A percentile compares a stretch with the other conserved stretches of the same genome.
Evolutionary conservation across 2,797 vertebrate genomes (phyloP).

Genomic region (Anas georgica): DNA sequence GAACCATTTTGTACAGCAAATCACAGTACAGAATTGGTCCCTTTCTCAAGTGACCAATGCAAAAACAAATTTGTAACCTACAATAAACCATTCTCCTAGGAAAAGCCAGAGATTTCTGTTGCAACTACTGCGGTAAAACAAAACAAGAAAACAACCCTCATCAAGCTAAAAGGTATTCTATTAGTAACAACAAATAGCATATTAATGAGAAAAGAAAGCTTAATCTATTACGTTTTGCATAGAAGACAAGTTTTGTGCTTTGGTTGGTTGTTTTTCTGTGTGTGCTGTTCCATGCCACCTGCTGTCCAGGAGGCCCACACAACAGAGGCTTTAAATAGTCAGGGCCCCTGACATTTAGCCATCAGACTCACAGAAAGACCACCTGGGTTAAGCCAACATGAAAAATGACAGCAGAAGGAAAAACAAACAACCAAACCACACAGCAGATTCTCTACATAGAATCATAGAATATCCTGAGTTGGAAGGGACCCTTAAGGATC

Average conservation of each 20-base stretch:
- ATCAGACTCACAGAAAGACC: not conserved
- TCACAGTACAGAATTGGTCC: not conserved
- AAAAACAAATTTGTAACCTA: not conserved
- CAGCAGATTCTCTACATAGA: not conserved
- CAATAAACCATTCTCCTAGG: not conserved
- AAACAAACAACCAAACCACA: rapidly evolving
- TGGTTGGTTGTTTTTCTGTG: too few species aligned
- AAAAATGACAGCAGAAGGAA: not conserved
- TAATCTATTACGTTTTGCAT: not conserved
- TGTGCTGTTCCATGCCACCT: not conserved
- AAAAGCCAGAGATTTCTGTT: not conserved
- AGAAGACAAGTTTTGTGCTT: not conserved
- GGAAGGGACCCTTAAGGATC: too few species aligned
- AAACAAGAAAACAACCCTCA: not conserved
- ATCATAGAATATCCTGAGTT: too few species aligned
- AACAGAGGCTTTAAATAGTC: not conserved
- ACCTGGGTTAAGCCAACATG: not conserved
- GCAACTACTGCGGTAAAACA: not conserved
- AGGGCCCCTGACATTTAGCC: not conserved
- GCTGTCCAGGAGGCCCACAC: not conserved
- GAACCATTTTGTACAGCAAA: not conserved
- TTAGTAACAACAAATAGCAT: not conserved
- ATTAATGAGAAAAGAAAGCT: not conserved
- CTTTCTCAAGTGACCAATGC: not conserved
- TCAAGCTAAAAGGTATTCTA: not conserved